These are phyloP conservation scores for Adineta ricciae DNA, from an alignment of 2,888 invertebrate species.

Conservation along the genomic window DNA sequence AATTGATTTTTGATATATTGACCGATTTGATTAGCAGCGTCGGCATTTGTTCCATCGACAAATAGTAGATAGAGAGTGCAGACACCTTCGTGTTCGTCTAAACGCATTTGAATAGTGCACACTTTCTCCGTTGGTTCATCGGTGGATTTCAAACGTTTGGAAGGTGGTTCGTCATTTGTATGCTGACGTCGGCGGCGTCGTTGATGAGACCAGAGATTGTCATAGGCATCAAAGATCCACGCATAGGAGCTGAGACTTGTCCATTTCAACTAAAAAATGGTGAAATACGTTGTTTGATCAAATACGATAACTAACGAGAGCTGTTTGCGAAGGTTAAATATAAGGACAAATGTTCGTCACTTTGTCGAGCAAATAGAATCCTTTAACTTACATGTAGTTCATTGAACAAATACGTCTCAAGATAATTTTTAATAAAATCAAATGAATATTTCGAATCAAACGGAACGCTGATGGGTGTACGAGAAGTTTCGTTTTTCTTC, in stretches of 20 bases:
- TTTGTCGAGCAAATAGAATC: neutral
- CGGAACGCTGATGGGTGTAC: neutral
- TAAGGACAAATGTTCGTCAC: too few species aligned
- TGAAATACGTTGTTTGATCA: too few species aligned
- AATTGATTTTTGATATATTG: slow-evolving; percentile 19
- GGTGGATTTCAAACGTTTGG: neutral
- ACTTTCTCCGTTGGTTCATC: neutral
- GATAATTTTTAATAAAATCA: slow-evolving; percentile 11
- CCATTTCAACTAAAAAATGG: neutral
- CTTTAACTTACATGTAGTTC: neutral
- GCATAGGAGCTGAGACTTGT: neutral
- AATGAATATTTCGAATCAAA: slow-evolving; percentile 16
- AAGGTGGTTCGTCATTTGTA: neutral
- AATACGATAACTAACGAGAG: neutral
- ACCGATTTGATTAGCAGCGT: neutral
- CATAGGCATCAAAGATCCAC: slow-evolving; percentile 16
- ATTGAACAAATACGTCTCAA: neutral
- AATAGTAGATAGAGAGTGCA: neutral
- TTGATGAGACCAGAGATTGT: slow-evolving; percentile 14
- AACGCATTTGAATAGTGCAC: neutral
- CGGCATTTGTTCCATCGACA: neutral
- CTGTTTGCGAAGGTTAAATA: neutral
- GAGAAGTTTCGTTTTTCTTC: neutral
- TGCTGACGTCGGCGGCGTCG: slow-evolving; percentile 4
- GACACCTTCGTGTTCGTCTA: neutral